phyloP scores from a whole-genome alignment of 2,113 vertebrate species.

The Cyphomyrus discorhynchus region DNA sequence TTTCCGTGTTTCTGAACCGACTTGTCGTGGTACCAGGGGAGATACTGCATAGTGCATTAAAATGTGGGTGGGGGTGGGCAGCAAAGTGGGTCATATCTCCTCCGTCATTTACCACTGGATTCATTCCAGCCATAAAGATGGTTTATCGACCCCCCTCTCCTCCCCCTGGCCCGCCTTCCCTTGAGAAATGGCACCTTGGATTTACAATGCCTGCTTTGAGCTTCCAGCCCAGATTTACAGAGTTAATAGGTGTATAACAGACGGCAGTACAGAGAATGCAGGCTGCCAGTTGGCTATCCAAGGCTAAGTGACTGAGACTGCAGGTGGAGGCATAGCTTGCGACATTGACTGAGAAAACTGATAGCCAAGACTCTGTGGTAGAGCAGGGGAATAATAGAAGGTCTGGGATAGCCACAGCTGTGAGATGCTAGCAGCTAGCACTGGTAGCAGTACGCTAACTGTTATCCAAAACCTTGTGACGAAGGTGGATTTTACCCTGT shows the following conservation, averaged over 20 bases:
- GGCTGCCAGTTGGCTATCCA: background rate
- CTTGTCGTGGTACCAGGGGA: constrained; percentile 1
- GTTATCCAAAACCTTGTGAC: background rate
- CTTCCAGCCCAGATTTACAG: background rate
- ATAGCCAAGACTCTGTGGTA: background rate
- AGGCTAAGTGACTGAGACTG: background rate
- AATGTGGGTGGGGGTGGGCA: background rate
- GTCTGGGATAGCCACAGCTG: background rate
- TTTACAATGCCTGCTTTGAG: background rate
- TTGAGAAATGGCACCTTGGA: background rate
- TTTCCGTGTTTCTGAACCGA: background rate
- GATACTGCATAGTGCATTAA: background rate
- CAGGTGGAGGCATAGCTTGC: background rate
- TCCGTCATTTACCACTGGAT: background rate
- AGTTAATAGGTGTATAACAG: background rate
- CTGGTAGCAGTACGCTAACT: background rate
- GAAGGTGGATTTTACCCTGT: background rate
- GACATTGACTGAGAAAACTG: background rate
- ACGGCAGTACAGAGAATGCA: background rate
- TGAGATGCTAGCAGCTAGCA: background rate
- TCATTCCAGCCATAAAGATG: background rate
- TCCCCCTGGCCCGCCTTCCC: background rate
- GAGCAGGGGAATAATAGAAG: background rate
- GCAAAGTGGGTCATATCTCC: constrained; percentile 14
- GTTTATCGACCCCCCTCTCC: background rate